Conservation (phyloP, 2,113 vertebrate species). For the Malurus alboscapulatus region DNA sequence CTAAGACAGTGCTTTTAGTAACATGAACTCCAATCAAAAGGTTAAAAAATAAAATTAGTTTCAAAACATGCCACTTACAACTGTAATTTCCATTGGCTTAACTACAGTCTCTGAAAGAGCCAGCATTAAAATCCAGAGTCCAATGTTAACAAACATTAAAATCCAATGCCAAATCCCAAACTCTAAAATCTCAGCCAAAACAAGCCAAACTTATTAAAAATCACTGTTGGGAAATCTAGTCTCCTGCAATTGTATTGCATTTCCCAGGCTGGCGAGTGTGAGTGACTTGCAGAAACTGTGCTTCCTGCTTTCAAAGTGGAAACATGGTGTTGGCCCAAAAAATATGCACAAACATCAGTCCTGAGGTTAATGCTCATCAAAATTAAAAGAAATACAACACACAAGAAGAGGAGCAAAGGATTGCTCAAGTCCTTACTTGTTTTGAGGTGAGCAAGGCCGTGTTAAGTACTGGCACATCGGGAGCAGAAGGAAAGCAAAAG, state of each 20-base stretch:
- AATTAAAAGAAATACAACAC: not conserved
- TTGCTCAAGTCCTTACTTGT: constrained; percentile 86
- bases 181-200: not conserved
- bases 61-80: not conserved
- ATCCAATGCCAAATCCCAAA: not conserved
- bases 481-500: constrained; percentile 97
- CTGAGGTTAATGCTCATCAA: not conserved
- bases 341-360: not conserved
- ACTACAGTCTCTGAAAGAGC: not conserved
- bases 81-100: not conserved
- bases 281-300: not conserved
- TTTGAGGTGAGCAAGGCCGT: constrained; percentile 94
- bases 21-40: not conserved
- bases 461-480: constrained; percentile 99
- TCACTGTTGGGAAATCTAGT: not conserved
- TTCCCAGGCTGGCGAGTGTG: not conserved
- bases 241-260: not conserved
- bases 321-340: not conserved
- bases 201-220: not conserved
- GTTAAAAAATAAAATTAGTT: not conserved
- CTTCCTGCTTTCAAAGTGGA: not conserved
- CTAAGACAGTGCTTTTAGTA: not conserved
- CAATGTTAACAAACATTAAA: not conserved
- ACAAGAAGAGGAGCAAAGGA: not conserved
- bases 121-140: not conserved